These are phyloP conservation scores for Echeneis naucrates DNA, from an alignment of 2,797 vertebrate genomes.

Conservation along the genomic window DNA sequence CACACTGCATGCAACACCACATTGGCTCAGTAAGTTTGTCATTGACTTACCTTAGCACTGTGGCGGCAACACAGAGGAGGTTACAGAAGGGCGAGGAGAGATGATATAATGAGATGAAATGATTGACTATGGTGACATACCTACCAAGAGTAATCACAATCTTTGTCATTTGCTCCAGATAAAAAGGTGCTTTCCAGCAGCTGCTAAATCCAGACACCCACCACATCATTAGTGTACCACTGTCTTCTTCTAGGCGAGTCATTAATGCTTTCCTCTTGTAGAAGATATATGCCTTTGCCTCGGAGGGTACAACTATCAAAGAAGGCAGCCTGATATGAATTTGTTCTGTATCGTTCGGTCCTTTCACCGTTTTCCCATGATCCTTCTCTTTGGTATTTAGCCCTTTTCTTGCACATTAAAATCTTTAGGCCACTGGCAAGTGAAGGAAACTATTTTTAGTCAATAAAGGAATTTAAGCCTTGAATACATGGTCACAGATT, in stretches of 20 bases:
- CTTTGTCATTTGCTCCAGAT: constrained; percentile 46
- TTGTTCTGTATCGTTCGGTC: constrained; percentile 59
- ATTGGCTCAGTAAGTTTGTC: constrained; percentile 12
- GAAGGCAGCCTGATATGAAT: constrained; percentile 63
- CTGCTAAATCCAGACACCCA: constrained; percentile 31
- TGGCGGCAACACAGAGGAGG: constrained; percentile 49
- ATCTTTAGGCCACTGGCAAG: constrained; percentile 74
- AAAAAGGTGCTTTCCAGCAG: constrained; percentile 33
- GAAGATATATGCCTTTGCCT: constrained; percentile 48
- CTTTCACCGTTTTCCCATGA: constrained; percentile 56
- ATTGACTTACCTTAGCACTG: constrained; percentile 74
- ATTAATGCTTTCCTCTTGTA: constrained; percentile 44
- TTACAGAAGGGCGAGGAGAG: constrained; percentile 60
- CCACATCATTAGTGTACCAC: constrained; percentile 41
- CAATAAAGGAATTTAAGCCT: constrained; percentile 73
- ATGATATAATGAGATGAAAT: constrained; percentile 79
- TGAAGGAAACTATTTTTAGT: constrained; percentile 77
- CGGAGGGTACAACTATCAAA: constrained; percentile 64
- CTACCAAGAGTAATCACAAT: constrained; percentile 62
- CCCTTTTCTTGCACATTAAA: constrained; percentile 63
- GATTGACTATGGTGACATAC: constrained; percentile 73
- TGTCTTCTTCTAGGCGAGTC: constrained; percentile 48
- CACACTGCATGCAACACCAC: constrained; percentile 68
- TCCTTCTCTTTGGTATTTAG: constrained; percentile 55
- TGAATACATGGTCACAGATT: constrained; percentile 80